phyloP scores from a whole-genome alignment of 2,113 vertebrate genomes.

The Myrmophylax atrothorax region DNA sequence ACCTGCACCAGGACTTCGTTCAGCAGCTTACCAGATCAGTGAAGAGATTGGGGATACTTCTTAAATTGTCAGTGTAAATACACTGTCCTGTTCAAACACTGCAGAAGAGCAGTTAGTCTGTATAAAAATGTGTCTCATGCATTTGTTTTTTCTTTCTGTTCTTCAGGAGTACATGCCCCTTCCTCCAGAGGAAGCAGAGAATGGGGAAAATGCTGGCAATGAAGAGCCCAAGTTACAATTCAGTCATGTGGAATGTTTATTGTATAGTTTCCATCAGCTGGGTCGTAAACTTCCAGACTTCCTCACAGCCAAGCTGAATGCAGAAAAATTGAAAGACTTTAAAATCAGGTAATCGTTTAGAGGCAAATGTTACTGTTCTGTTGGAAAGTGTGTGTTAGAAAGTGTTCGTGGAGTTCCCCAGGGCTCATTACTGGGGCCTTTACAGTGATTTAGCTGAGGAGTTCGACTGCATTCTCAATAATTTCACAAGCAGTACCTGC shows the following conservation, averaged over 20 bases:
- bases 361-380: not conserved
- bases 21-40: not conserved
- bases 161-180: constrained; percentile 94
- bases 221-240: constrained; percentile 98
- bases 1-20: not conserved
- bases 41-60: not conserved
- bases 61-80: not conserved
- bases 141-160: not conserved
- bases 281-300: constrained; percentile 96
- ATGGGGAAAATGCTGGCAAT: constrained; percentile 88
- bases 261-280: constrained; percentile 95
- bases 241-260: constrained; percentile 96
- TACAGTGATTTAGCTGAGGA: not conserved
- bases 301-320: constrained; percentile 92
- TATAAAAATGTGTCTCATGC: not conserved
- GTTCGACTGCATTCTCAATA: not conserved
- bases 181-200: constrained; percentile 94
- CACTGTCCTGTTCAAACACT: not conserved
- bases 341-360: constrained; percentile 87
- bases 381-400: not conserved
- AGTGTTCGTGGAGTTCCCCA: not conserved
- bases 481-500: not conserved
- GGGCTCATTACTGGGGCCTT: not conserved
- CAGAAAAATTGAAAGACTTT: constrained; percentile 95
- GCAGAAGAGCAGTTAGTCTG: not conserved